phyloP scores from a whole-genome alignment of 1,140 invertebrate genomes.

The Ericerus pela region DNA sequence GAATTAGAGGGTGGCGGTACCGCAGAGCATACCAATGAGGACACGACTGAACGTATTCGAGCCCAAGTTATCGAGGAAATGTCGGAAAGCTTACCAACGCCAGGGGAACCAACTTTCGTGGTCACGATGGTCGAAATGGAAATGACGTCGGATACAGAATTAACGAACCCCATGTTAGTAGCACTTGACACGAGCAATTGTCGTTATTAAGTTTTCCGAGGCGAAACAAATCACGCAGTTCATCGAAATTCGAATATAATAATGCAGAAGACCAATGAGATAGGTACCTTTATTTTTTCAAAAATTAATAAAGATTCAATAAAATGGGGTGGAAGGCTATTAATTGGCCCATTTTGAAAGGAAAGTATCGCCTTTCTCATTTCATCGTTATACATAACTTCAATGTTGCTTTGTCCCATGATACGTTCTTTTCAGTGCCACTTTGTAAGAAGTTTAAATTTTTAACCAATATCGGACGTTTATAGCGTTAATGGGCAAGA shows the following conservation, averaged over 20 bases:
- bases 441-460: neutral
- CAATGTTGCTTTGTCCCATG: too few species aligned
- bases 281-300: too few species aligned
- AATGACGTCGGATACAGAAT: conserved; percentile 14
- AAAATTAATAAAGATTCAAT: too few species aligned
- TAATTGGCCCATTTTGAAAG: too few species aligned
- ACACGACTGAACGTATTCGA: conserved; percentile 20
- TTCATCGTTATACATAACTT: too few species aligned
- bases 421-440: neutral
- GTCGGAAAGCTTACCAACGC: conserved; percentile 31
- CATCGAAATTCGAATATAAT: too few species aligned
- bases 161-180: conserved; percentile 16
- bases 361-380: too few species aligned
- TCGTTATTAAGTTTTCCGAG: too few species aligned
- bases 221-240: too few species aligned
- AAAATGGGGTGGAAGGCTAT: too few species aligned
- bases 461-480: neutral
- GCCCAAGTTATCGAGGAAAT: conserved; percentile 27
- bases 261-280: too few species aligned
- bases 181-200: neutral
- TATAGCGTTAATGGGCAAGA: neutral
- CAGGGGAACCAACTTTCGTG: conserved; percentile 35
- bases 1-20: conserved; percentile 4
- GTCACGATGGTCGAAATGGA: conserved; percentile 29
- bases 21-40: conserved; percentile 4